Percentiles rank a stretch among this genome's conserved stretches.
Evolutionary conservation across 2,888 invertebrate species (phyloP).

Genomic region (Agriotes lineatus): DNA sequence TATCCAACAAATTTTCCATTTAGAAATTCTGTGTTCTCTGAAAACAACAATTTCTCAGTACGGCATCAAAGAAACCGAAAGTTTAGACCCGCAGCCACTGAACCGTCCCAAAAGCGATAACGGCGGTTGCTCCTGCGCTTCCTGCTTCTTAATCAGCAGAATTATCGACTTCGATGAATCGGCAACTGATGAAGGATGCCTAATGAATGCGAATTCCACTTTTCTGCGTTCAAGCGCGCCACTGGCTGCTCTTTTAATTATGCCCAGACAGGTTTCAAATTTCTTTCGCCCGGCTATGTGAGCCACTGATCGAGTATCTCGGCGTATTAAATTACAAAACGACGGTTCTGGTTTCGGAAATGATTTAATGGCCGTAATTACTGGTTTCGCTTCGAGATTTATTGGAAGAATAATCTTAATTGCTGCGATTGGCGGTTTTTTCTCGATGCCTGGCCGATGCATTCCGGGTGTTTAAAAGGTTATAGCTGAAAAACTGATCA

Average conservation of each 20-base stretch:
- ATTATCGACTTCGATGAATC: not conserved
- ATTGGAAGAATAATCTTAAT: conserved; percentile 20
- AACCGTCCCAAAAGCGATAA: conserved; percentile 1
- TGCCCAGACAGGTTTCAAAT: conserved; percentile 57
- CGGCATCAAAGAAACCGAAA: conserved; percentile 4
- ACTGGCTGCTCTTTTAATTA: conserved; percentile 49
- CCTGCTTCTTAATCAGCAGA: not conserved
- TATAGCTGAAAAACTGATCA: too few species aligned
- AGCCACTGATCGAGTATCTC: conserved; percentile 47
- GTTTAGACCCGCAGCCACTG: not conserved
- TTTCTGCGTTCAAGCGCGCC: conserved; percentile 3
- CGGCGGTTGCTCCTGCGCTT: not conserved
- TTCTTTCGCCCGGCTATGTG: conserved; percentile 52
- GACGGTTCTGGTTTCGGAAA: conserved; percentile 52
- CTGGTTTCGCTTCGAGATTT: conserved; percentile 9
- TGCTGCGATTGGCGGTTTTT: not conserved
- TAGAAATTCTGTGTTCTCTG: too few species aligned
- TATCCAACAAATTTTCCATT: too few species aligned
- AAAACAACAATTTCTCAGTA: too few species aligned
- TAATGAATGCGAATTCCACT: conserved; percentile 10
- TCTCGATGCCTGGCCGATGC: too few species aligned
- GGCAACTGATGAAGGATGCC: not conserved
- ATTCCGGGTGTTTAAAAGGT: too few species aligned
- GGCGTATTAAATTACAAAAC: conserved; percentile 55
- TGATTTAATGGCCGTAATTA: conserved; percentile 56